Evolutionary conservation across 2,113 vertebrate species (phyloP).

Genomic region (Epinephelus moara): DNA sequence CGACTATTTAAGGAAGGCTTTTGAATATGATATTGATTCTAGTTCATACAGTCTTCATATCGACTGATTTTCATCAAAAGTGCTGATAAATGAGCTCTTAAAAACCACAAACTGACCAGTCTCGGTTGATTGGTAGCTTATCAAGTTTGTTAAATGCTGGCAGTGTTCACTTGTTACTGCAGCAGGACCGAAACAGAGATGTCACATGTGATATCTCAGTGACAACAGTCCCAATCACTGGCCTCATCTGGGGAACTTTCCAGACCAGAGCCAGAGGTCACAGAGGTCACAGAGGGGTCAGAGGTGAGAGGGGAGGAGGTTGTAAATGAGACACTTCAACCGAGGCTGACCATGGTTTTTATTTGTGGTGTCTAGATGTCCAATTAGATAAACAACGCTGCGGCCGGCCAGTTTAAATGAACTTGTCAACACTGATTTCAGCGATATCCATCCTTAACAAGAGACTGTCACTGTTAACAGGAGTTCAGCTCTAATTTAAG

Average conservation of each 20-base stretch:
- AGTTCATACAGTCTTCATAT: neutral
- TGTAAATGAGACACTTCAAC: slow-evolving; percentile 69
- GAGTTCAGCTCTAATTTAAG: neutral
- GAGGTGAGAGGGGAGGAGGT: slow-evolving; percentile 73
- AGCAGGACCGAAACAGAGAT: slow-evolving; percentile 46
- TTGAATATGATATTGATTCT: neutral
- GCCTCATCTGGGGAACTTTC: slow-evolving; percentile 53
- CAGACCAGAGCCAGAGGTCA: slow-evolving; percentile 43
- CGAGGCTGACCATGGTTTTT: slow-evolving; percentile 86
- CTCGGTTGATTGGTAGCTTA: slow-evolving; percentile 28
- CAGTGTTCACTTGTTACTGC: slow-evolving; percentile 45
- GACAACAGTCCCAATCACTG: slow-evolving; percentile 50
- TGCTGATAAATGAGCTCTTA: neutral
- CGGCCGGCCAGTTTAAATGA: slow-evolving; percentile 88
- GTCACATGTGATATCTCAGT: slow-evolving; percentile 65
- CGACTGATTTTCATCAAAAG: neutral
- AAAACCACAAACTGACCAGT: neutral
- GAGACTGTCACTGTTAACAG: slow-evolving; percentile 39
- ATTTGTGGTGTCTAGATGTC: slow-evolving; percentile 88
- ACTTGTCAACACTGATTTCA: slow-evolving; percentile 92
- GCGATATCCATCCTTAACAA: slow-evolving; percentile 77
- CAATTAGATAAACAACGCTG: slow-evolving; percentile 92
- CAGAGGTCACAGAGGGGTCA: slow-evolving; percentile 77
- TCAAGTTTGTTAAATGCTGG: slow-evolving; percentile 11
- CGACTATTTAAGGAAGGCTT: neutral